A percentile compares a stretch with the other conserved stretches of the same genome.
Evolutionary conservation across 2,888 invertebrate species (phyloP).

Genomic region (Belgica antarctica): DNA sequence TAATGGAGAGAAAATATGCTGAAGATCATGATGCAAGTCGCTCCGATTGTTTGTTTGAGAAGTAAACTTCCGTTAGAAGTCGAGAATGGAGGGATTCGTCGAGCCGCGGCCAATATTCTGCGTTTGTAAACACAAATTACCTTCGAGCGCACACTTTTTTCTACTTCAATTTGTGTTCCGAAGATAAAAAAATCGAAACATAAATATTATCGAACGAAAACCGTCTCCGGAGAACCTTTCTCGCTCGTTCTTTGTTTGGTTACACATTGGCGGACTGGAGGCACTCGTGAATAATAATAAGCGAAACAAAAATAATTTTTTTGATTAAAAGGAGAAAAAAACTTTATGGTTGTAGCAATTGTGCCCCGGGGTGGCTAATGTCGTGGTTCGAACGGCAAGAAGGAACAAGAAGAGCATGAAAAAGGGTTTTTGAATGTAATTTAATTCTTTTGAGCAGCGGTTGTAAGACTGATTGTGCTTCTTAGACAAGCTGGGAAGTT

Average conservation of each 20-base stretch:
- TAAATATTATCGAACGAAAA: neutral
- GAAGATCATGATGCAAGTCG: neutral
- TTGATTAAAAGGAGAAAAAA: neutral
- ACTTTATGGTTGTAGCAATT: neutral
- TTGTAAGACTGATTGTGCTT: too few relatives aligned
- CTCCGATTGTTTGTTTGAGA: neutral
- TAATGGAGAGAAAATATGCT: neutral
- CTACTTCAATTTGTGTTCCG: neutral
- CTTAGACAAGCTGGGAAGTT: too few relatives aligned
- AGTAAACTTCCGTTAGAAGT: neutral
- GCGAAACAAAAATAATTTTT: neutral
- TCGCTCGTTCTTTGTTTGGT: neutral
- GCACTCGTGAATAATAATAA: too few relatives aligned
- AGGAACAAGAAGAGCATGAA: too few relatives aligned
- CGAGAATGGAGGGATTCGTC: too few relatives aligned
- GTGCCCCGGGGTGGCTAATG: neutral
- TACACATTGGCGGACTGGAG: too few relatives aligned
- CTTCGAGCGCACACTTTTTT: neutral
- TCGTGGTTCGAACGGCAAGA: neutral
- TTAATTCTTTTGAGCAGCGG: too few relatives aligned
- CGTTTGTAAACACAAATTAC: slow-evolving; percentile 7
- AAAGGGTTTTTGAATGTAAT: neutral
- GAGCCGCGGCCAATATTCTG: too few relatives aligned
- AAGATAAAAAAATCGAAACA: neutral
- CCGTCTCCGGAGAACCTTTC: neutral